Percentiles rank a stretch among this genome's conserved stretches.
Evolutionary conservation across 2,888 invertebrate species (phyloP).

Genomic region (Caenorhabditis sp.): DNA sequence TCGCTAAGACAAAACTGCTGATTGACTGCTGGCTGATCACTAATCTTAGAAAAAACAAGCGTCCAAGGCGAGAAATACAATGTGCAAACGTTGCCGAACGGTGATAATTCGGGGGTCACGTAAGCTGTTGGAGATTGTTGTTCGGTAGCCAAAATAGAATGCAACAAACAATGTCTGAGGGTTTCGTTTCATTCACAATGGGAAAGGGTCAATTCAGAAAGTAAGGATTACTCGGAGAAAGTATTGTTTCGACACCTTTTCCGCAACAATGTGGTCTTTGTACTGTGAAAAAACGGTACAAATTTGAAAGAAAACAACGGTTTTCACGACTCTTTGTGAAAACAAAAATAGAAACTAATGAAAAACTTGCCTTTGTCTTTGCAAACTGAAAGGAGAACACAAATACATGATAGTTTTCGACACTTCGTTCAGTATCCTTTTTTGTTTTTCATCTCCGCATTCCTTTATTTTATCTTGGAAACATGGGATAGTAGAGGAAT

Average conservation of each 20-base stretch:
- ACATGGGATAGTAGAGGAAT: constrained; percentile 80
- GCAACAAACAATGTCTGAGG: constrained; percentile 40
- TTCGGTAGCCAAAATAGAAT: constrained; percentile 41
- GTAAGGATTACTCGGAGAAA: constrained; percentile 37
- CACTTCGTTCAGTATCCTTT: constrained; percentile 78
- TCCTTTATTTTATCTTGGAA: constrained; percentile 78
- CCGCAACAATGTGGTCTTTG: not conserved
- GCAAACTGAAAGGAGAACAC: constrained; percentile 79
- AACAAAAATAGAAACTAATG: too few species aligned
- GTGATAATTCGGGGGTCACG: constrained; percentile 61
- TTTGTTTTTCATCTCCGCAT: constrained; percentile 81
- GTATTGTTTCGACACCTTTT: constrained; percentile 22
- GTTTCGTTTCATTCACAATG: constrained; percentile 19
- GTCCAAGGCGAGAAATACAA: constrained; percentile 27
- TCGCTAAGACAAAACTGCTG: constrained; percentile 5
- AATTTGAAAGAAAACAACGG: not conserved
- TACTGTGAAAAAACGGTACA: not conserved
- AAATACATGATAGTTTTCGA: constrained; percentile 81
- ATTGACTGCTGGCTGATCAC: constrained; percentile 3
- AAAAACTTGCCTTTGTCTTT: constrained; percentile 73
- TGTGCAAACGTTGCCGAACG: constrained; percentile 57
- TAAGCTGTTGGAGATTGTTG: constrained; percentile 1
- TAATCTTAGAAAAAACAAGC: constrained; percentile 48
- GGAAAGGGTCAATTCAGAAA: constrained; percentile 6
- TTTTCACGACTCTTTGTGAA: not conserved